Percentiles rank a stretch among this genome's conserved stretches.
phyloP scores from a whole-genome alignment of 2,888 invertebrate species.

The Dolichopus griseipennis region DNA sequence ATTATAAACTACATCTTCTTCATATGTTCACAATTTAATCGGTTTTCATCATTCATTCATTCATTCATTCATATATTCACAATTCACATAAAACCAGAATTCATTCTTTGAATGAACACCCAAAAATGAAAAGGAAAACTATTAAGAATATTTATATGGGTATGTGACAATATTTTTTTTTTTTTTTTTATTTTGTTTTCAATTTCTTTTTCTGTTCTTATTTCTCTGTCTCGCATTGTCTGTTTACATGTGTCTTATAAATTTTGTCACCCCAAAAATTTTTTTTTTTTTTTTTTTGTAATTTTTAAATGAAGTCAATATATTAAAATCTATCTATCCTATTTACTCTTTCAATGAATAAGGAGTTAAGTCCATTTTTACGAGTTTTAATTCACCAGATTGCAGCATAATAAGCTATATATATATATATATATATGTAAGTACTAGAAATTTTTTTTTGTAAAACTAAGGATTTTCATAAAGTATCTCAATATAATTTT shows the following conservation, averaged over 20 bases:
- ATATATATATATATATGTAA: no score
- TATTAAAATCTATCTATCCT: no score
- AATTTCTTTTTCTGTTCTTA: not conserved
- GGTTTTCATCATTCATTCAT: not conserved
- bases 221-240: not conserved
- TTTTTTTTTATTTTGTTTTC: not conserved
- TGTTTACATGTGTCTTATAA: not conserved
- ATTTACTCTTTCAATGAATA: no score
- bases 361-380: no score
- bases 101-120: not conserved
- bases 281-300: no score
- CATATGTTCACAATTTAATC: slow-evolving; percentile 6
- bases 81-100: no score
- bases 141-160: slow-evolving; percentile 4
- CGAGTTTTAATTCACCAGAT: no score
- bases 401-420: no score
- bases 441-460: no score
- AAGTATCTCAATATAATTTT: not conserved
- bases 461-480: not conserved
- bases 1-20: not conserved
- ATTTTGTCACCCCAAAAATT: not conserved
- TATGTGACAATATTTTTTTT: not conserved
- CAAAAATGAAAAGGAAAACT: not conserved
- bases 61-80: not conserved
- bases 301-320: no score